Evolutionary conservation across 2,797 vertebrate genomes (phyloP), one percentile per base, ranked within the genome.

Genomic region (Phrynocephalus forsythii): DNA sequence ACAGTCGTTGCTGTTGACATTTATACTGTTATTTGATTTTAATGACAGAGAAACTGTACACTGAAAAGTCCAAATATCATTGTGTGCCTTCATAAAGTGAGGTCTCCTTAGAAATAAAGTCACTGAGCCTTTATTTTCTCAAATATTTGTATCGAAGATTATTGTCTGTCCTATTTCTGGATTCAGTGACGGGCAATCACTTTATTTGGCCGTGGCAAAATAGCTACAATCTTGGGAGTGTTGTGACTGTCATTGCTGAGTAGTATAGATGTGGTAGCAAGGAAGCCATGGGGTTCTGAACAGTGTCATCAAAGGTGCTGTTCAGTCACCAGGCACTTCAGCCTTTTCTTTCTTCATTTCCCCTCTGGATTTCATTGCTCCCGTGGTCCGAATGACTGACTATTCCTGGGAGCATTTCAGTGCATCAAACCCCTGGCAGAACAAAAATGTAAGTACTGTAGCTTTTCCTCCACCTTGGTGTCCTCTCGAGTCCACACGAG

Each of bases 221-320:
- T 24, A 38, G 6, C 26, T 87, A 78, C 91, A 87, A 28, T 68
- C 91, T 92, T 91, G 79, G 87, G 89, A 92, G 79, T 68, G 88
- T 38, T 88, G 89, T 86, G 92, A 94, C 86, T 91, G 86, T 72
- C 93, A 78, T 91, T 91, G 86, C 89, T 75, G 18, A 38, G 38
- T 33, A 38, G 20, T 75, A 89, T 88, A 90, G 84, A 86, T 90
- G 89, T 93, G 85, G 73, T 87, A 91, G 73, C 81, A 87, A 89
- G 72, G 86, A 56, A 56, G 52, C 52, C 9, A 56, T 56, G 91
- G 94, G 90, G 91, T 94, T 92, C 85, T 89, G 90, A 91, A 88
- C 76, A 86, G 92, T 85, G 75, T 84, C 86, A 79, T 86, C 89
- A 92, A 90, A 90, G 89, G 92, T 86, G 24, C 91, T 91, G 56